Evolutionary conservation across 2,888 invertebrate genomes (phyloP).

Genomic region (Griposia aprilina): DNA sequence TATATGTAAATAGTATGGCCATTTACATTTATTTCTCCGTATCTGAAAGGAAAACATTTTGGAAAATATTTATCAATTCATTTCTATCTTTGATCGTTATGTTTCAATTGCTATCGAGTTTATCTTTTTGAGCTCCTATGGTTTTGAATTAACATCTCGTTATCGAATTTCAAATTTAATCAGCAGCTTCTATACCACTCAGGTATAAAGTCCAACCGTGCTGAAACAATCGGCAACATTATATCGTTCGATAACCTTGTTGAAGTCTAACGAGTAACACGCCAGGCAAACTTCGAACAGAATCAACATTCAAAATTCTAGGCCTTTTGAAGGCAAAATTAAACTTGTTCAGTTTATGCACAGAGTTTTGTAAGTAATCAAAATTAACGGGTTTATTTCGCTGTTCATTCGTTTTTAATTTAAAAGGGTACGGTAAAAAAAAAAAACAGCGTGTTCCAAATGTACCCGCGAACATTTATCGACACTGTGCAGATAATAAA

Average conservation of each 20-base stretch:
- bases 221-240: constrained; percentile 26
- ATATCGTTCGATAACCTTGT: constrained; percentile 36
- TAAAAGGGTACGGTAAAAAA: constrained; percentile 53
- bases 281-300: constrained; percentile 36
- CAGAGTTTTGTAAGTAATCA: constrained; percentile 69
- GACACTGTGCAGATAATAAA: constrained; percentile 42
- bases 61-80: not conserved
- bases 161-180: constrained; percentile 28
- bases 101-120: constrained; percentile 9
- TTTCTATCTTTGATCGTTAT: constrained; percentile 2
- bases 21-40: constrained; percentile 12
- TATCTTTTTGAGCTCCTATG: not conserved
- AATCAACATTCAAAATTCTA: constrained; percentile 60
- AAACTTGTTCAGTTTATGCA: constrained; percentile 63
- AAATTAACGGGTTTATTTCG: constrained; percentile 69
- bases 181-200: constrained; percentile 28
- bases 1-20: not conserved
- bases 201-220: not conserved
- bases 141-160: constrained; percentile 24
- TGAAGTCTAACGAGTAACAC: constrained; percentile 39
- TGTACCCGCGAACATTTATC: constrained; percentile 48
- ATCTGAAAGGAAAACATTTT: constrained; percentile 9
- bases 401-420: constrained; percentile 66
- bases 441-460: constrained; percentile 50
- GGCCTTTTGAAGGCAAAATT: constrained; percentile 57